phyloP scores from a whole-genome alignment of 2,113 vertebrate species.

The Tichodroma muraria region DNA sequence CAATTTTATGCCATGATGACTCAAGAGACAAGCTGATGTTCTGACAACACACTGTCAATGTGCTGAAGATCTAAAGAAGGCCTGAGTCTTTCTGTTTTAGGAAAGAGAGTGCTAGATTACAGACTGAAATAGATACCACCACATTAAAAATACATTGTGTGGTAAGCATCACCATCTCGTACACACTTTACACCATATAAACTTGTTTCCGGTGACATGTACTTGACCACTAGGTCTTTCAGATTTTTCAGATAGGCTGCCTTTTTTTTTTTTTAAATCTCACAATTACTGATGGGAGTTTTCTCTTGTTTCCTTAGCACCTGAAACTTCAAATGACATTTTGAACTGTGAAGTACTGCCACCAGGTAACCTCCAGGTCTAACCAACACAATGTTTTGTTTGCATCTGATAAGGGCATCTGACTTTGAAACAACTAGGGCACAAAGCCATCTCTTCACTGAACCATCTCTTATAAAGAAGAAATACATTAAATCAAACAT shows the following conservation, averaged over 20 bases:
- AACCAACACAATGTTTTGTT: background rate
- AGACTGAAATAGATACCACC: background rate
- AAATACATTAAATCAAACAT: background rate
- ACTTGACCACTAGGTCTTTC: background rate
- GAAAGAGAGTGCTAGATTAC: background rate
- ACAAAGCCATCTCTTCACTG: background rate
- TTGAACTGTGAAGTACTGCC: background rate
- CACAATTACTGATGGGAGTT: background rate
- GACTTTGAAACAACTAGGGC: background rate
- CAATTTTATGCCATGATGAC: background rate
- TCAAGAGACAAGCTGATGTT: background rate
- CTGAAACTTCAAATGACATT: background rate
- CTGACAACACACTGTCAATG: background rate
- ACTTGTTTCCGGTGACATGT: background rate
- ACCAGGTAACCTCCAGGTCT: background rate
- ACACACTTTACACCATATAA: background rate
- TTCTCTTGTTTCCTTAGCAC: background rate
- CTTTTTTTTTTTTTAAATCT: background rate
- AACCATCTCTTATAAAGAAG: background rate
- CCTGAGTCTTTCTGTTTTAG: background rate
- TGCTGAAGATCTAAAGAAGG: background rate
- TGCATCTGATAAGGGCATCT: background rate
- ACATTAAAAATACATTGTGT: background rate
- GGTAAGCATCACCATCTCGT: background rate
- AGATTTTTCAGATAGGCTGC: background rate